Percentiles rank a stretch among this genome's conserved stretches.
Evolutionary conservation across 2,797 vertebrate genomes (phyloP).

Genomic region (Protonibea diacanthus): DNA sequence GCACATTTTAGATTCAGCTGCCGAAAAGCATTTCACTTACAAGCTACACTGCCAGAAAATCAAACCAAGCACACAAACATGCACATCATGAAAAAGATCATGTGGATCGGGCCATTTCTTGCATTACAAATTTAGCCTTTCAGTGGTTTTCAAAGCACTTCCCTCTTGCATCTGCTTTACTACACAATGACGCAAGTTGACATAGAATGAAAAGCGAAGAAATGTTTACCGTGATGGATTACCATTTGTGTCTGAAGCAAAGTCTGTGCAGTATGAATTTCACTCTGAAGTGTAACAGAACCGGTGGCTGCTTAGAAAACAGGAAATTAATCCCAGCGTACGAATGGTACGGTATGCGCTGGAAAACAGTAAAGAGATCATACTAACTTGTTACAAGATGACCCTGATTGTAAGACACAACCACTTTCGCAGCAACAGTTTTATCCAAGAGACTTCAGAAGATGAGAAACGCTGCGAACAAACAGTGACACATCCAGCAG

Average conservation of each 20-base stretch:
- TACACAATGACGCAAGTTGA: constrained; percentile 11
- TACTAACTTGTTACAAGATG: neutral
- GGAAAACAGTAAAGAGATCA: neutral
- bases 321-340: neutral
- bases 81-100: constrained; percentile 25
- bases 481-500: neutral
- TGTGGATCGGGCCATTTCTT: constrained; percentile 21
- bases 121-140: constrained; percentile 33
- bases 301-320: neutral
- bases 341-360: neutral
- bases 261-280: constrained; percentile 16
- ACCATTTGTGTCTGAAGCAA: constrained; percentile 5
- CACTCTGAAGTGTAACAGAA: constrained; percentile 12
- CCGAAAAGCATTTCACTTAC: constrained; percentile 54
- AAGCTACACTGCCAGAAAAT: constrained; percentile 55
- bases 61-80: constrained; percentile 52
- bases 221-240: constrained; percentile 27
- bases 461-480: constrained; percentile 2
- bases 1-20: constrained; percentile 55
- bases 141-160: constrained; percentile 41
- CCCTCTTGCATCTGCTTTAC: constrained; percentile 3
- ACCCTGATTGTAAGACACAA: constrained; percentile 18
- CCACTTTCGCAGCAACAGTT: neutral
- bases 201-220: constrained; percentile 16
- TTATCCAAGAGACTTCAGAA: neutral